Conservation (phyloP, 53 echinoderm and acorn worm species). For the Patiria pectinifera region DNA sequence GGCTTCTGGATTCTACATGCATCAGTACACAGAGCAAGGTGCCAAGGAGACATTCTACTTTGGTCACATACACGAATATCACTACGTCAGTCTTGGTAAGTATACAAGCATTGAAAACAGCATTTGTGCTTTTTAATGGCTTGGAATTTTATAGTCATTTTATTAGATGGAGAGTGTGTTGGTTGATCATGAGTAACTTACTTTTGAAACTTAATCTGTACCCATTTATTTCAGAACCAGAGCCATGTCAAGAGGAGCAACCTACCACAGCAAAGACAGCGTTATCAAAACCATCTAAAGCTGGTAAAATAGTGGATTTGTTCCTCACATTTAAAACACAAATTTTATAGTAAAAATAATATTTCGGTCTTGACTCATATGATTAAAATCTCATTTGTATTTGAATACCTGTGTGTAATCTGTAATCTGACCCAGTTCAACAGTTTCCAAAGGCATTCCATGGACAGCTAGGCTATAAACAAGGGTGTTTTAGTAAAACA, state of each 20-base stretch:
- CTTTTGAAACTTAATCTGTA: neutral
- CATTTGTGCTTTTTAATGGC: neutral
- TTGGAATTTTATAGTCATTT: neutral
- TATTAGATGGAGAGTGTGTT: neutral
- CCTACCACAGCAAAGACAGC: neutral
- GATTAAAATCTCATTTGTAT: constrained; percentile 2
- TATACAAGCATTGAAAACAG: constrained; percentile 3
- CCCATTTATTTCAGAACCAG: neutral
- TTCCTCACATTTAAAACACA: neutral
- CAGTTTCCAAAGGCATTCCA: no score
- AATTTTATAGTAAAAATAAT: neutral
- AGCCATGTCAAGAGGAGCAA: neutral
- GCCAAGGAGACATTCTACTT: constrained; percentile 53
- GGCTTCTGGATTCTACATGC: constrained; percentile 16
- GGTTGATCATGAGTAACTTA: neutral
- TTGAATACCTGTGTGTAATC: neutral
- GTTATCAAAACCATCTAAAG: neutral
- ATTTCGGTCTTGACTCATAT: neutral
- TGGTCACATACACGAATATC: constrained; percentile 49
- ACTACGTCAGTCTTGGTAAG: constrained; percentile 58
- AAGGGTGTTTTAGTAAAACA: no score
- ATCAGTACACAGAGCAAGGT: constrained; percentile 26
- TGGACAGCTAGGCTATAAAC: no score
- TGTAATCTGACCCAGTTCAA: neutral
- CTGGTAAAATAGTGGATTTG: neutral